Base-by-base conservation (phyloP, 2,888 invertebrate genomes). In the Dynastes grantii region DNA sequence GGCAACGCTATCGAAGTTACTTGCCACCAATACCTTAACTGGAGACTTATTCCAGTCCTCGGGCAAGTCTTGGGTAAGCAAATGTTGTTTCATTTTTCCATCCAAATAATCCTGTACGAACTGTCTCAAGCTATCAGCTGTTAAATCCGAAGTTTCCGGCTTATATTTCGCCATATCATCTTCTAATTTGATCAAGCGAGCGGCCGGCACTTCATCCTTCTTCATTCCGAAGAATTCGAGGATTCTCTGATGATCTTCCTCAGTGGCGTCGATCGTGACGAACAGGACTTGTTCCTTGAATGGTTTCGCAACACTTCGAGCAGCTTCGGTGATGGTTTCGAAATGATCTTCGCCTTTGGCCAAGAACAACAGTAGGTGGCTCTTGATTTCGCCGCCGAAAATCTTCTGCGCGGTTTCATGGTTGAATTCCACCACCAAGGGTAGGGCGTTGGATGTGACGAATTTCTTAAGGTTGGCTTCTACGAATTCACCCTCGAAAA, bases 91-190 rank as follows among this genome's bases (percentile, higher is more conserved):
- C 87, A 99, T 90, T 87, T 95, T 96, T 78, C 97, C 98, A 81
- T 95, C 97, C 85, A 98, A 90, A 92, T 97, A 99, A 73, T 93
- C 93, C 85, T 95, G 92, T 40, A 99, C 95, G 91, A 99, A 99
- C 84, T 92, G 90, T 89, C 92, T 90, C 85, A 94, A 91, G 85
- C 93, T 91, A 83, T 95, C 95, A 76, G 92, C 91, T 61, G 90
- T 90, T 76, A 96, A 89, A 78, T 96, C 96, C 80, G 93, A 88
- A 81, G 91, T 93, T 73, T 93, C 92, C 40, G 99, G 99, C 90
- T 98, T 99, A 93, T 95, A 99, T 89, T 98, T 98, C 87, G 96
- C 95, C 98, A 98, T 98, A 88, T 98, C 98, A 85, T 98, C 97
- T 89, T 98, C 98, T 82, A 99, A 91, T 82, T 95, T 95, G 89